phyloP scores from a whole-genome alignment of 2,888 invertebrate species.

The Drosophila percnosoma region DNA sequence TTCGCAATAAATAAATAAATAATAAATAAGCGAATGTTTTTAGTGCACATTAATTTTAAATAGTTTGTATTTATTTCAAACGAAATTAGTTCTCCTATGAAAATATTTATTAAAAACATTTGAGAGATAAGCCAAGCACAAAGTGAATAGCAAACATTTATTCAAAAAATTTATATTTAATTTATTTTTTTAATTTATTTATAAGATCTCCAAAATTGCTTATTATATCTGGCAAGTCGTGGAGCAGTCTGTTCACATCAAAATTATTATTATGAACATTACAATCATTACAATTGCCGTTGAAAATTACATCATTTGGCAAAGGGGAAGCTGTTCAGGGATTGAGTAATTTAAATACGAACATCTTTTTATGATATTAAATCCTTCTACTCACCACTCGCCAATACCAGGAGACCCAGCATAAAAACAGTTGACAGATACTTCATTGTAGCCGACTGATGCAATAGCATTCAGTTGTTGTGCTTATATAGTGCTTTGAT shows the following conservation, averaged over 20 bases:
- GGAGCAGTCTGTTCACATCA: not conserved
- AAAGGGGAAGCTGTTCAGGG: constrained; percentile 44
- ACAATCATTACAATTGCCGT: not conserved
- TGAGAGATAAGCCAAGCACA: not conserved
- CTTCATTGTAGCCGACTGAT: constrained; percentile 55
- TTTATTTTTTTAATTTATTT: too few species aligned
- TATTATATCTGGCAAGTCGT: not conserved
- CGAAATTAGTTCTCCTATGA: not conserved
- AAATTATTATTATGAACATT: not conserved
- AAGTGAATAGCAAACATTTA: not conserved
- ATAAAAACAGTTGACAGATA: constrained; percentile 38
- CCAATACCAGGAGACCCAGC: constrained; percentile 52
- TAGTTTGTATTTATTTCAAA: not conserved
- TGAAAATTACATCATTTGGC: not conserved
- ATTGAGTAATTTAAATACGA: not conserved
- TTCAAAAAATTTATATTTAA: too few species aligned
- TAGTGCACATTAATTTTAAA: not conserved
- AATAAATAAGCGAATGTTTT: not conserved
- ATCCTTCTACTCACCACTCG: constrained; percentile 50
- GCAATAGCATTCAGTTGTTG: not conserved
- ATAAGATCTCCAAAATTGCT: not conserved
- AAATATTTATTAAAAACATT: not conserved
- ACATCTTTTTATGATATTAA: not conserved
- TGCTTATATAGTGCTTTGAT: constrained; percentile 42
- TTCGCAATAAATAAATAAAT: not conserved